A percentile compares a stretch with the other conserved stretches of the same genome.
Conservation (phyloP, 2,113 vertebrate species). For the Pitta sordida region DNA sequence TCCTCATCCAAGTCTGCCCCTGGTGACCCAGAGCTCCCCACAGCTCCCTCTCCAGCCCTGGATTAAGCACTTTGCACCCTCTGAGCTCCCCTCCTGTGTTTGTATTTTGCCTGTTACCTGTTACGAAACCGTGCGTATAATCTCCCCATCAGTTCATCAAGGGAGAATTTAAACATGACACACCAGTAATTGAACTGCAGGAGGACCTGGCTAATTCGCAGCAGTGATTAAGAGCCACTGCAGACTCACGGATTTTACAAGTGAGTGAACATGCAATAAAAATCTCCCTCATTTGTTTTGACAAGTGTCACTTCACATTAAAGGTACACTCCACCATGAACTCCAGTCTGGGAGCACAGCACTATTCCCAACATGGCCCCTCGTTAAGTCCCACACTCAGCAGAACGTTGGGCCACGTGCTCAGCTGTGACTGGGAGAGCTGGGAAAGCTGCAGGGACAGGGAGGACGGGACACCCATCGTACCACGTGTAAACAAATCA, state of each 20-base stretch:
- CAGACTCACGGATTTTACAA: slow-evolving; percentile 45
- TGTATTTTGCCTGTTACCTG: neutral
- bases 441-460: neutral
- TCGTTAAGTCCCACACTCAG: neutral
- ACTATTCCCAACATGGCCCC: neutral
- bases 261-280: slow-evolving; percentile 31
- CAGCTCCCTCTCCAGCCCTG: neutral
- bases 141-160: slow-evolving; percentile 3
- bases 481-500: rapidly evolving
- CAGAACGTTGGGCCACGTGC: neutral
- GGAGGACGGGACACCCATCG: too few species aligned
- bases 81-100: neutral
- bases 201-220: slow-evolving; percentile 52
- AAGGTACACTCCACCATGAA: neutral
- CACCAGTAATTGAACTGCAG: slow-evolving; percentile 48
- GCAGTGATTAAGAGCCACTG: slow-evolving; percentile 36
- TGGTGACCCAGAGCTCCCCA: neutral
- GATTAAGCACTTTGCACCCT: neutral
- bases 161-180: slow-evolving; percentile 48
- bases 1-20: neutral
- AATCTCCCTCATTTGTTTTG: slow-evolving; percentile 32
- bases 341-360: neutral
- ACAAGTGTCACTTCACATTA: slow-evolving; percentile 49
- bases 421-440: neutral
- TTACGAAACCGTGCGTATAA: neutral